These are phyloP conservation scores for Wasmannia auropunctata DNA, from an alignment of 1,140 invertebrate genomes.

Conservation along the genomic window DNA sequence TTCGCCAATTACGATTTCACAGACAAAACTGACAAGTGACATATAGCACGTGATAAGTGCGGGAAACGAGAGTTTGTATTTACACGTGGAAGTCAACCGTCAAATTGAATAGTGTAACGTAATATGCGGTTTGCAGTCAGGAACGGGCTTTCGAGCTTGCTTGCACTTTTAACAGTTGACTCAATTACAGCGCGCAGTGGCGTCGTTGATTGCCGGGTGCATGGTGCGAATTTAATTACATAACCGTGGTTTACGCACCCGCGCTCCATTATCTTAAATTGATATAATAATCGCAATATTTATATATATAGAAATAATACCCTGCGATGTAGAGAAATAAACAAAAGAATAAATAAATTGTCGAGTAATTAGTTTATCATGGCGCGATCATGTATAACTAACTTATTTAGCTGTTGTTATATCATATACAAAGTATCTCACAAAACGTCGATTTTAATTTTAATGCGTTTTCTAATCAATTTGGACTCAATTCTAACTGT, in stretches of 20 bases:
- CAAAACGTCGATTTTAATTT: neutral
- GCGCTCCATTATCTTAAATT: conserved; percentile 44
- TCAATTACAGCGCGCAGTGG: conserved; percentile 53
- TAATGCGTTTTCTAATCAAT: neutral
- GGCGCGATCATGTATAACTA: no score
- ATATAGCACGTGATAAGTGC: conserved; percentile 49
- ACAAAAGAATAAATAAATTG: neutral
- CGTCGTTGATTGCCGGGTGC: conserved; percentile 49
- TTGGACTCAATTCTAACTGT: neutral
- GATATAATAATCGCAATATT: conserved; percentile 42
- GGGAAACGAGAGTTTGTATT: conserved; percentile 53
- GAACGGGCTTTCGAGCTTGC: conserved; percentile 48
- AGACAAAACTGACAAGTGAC: conserved; percentile 45
- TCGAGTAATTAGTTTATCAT: neutral
- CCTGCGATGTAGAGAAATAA: neutral
- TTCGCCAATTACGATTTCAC: conserved; percentile 51
- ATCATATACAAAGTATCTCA: neutral
- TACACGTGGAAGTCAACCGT: conserved; percentile 46
- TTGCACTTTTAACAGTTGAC: conserved; percentile 60
- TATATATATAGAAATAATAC: neutral
- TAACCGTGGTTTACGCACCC: conserved; percentile 48
- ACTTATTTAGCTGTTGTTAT: neutral
- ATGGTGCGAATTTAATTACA: conserved; percentile 43
- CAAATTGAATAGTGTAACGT: conserved; percentile 59
- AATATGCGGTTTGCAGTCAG: conserved; percentile 57